Base-by-base conservation (phyloP, 2,797 vertebrate species). In the Toxotes lorentzi region DNA sequence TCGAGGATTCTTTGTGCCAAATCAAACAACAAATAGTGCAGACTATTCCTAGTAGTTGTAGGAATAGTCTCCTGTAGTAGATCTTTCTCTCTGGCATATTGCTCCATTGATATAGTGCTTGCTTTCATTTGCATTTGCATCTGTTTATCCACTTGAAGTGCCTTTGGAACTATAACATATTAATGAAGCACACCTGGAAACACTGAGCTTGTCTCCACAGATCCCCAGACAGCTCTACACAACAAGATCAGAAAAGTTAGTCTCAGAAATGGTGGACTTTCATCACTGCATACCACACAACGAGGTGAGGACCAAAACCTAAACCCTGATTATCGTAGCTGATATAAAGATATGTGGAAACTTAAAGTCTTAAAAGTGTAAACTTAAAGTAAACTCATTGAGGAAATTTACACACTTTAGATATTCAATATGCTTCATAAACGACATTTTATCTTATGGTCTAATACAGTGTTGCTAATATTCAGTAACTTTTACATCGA, bases 201-300 rank as follows among this genome's bases (percentile, higher is more conserved):
- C 51, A 48, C 47, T 69, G 1, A 71, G 45, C 38, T 65, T 32
- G 38, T 86, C 67, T 90, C 81, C 70, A n/a, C 84, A 98, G 97
- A 93, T 96, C 93, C 93, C 93, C 95, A 94, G 96, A 94, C 84
- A 91, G 85, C 88, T 95, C 92, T 94, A 95, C 94, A 94, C 94
- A 94, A 93, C 90, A 90, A 95, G 93, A 92, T 92, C 86, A 81
- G 94, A 96, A 88, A 90, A 95, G 92, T 84, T 95, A 94, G 88
- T 92, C 65, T 94, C 91, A 30, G 88, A 95, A 90, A 94, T 87
- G 79, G 89, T 94, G 86, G 91, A 87, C 74, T 95, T 96, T 81
- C 94, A 94, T 88, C 95, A 91, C 73, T 92, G 92, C 65, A 90
- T 83, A 74, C 91, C 93, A 72, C 91, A 92, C 70, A 90, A 89